phyloP scores from a whole-genome alignment of 2,797 vertebrate genomes.

The Siniperca scherzeri region DNA sequence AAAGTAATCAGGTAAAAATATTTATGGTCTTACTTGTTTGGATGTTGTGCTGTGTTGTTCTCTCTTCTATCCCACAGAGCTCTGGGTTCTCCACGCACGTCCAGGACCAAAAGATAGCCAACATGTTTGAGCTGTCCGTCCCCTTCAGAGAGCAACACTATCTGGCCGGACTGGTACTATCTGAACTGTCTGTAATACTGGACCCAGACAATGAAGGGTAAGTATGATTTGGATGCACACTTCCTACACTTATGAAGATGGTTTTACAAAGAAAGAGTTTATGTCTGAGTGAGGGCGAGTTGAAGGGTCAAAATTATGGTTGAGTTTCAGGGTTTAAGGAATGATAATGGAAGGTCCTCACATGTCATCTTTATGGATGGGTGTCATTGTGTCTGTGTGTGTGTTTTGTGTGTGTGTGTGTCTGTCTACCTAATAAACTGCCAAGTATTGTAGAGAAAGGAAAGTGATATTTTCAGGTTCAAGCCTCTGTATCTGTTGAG shows the following conservation, averaged over 20 bases:
- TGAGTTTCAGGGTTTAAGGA: neutral
- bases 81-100: constrained; percentile 98
- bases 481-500: constrained; percentile 31
- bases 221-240: constrained; percentile 65
- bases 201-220: constrained; percentile 97
- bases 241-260: neutral
- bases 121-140: constrained; percentile 98
- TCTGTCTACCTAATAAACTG: neutral
- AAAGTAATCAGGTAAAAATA: neutral
- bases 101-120: constrained; percentile 98
- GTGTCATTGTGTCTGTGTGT: neutral
- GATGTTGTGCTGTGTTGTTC: neutral
- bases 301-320: neutral
- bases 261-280: neutral
- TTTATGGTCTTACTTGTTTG: neutral
- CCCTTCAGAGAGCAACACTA: constrained; percentile 98
- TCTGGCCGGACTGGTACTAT: constrained; percentile 94
- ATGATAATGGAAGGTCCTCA: neutral
- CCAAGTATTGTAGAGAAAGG: neutral
- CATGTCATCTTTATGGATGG: neutral
- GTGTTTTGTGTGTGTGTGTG: neutral
- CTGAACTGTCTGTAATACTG: constrained; percentile 94
- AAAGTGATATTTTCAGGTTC: neutral
- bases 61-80: constrained; percentile 84
- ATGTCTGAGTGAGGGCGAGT: neutral